Base-by-base conservation (phyloP, 2,797 vertebrate species). In the Leptoclinus maculatus region DNA sequence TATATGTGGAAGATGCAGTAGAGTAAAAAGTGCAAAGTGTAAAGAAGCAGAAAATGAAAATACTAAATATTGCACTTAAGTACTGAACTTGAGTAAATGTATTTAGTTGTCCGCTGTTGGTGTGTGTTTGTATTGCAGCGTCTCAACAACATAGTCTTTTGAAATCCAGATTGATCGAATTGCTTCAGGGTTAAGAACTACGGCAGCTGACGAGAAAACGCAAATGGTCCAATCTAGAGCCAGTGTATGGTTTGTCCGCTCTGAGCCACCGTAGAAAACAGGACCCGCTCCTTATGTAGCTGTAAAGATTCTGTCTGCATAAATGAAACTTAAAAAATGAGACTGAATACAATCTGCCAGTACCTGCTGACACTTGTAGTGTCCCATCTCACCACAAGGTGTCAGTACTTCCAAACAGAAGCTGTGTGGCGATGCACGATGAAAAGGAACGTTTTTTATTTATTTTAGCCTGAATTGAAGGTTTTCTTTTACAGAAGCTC, bases 381-480 rank as follows among this genome's bases (percentile, higher is more conserved):
- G 1, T 14, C 25, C 8, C 25, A 39, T 34, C 4, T 66, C 12
- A 51, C 86, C 94, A 90, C 76, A 27, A 60, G 92, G 71, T 75
- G 94, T 77, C 93, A 94, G 82, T 83, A 74, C 76, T 68, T 74
- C 65, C 69, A 38, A 78, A 81, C 27, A 78, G 49, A 83, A 78
- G 47, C 27, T 39, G 49, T 39, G 51, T 51, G 43, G 36, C 19
- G 53, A 56, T 9, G 32, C 1, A 8, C 11, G 21, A 60, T 17
- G 10, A 66, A 21, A 51, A 45, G 65, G 5, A 80, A 27, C 53
- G n/a, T 51, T 58, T 51, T 67, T 49, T 49, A n/a, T 9, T 23
- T 11, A 23, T 66, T 75, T 36, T 12, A 59, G 32, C 38, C 4
- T 67, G 21, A 57, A 43, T 21, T 10, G 32, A 73, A 71, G 3